Evolutionary conservation across 2,888 invertebrate genomes (phyloP), one percentile per base, ranked within the genome.

Genomic region (Melanargia galathea): DNA sequence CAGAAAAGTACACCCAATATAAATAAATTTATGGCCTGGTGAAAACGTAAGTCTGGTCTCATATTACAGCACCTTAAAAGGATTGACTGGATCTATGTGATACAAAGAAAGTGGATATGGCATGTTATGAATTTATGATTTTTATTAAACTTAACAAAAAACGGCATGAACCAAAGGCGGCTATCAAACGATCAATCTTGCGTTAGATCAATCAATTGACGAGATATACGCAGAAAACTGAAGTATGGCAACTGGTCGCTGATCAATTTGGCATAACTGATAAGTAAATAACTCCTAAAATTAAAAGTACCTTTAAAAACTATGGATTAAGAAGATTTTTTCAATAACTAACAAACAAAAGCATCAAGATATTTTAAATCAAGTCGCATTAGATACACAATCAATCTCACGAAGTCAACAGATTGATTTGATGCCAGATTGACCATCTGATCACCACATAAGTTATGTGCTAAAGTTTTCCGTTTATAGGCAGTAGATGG

Each of bases 21-120:
- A 57, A 66, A 66, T 68, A 64, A 64, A 60, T 45, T 64, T 68
- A 69, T 67, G 66, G 62, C 56, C 35, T 18, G 64, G 67, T 65
- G 68, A 69, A 69, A 69, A 63, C 63, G 49, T 49, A 58, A 66
- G 60, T 63, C 65, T 59, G 60, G 67, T 65, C 67, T 65, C 57
- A 68, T 66, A 66, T 64, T 67, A 65, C 63, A 52, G 16, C 20
- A 63, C 68, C 64, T 64, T 69, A 70, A 65, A 68, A 64, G 70
- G 70, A 24, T 11, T 46, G 62, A 57, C 59, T 52, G 38, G 55
- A 55, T 64, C 38, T 65, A 67, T 59, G 64, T 62, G 43, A 65
- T 64, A 66, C 65, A 67, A 66, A 67, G 65, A 71, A 67, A 70
- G 67, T 63, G 43, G 52, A 65, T 65, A 62, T 65, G 67, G 64